Conservation (phyloP, 2,888 invertebrate genomes). For the Mallateleia sp. region DNA sequence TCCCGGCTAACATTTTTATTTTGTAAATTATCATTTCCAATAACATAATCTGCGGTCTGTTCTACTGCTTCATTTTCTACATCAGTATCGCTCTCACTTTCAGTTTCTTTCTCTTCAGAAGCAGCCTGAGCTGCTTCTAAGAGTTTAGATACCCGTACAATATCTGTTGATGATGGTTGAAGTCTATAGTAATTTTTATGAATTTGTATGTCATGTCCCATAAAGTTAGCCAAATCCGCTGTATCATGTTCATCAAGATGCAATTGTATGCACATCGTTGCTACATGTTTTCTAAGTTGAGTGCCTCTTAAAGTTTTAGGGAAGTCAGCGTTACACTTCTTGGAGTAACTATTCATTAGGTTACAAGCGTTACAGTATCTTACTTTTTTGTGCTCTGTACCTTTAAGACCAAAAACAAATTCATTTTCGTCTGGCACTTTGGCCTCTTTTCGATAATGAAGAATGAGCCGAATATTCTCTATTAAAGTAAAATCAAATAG, state of each 20-base stretch:
- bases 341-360: constrained; percentile 25
- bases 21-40: neutral
- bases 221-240: constrained; percentile 32
- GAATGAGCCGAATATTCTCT: constrained; percentile 4
- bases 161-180: constrained; percentile 13
- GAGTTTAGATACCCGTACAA: constrained; percentile 12
- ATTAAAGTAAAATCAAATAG: neutral
- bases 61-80: constrained; percentile 2
- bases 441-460: constrained; percentile 29
- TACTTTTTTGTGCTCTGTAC: neutral
- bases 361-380: constrained; percentile 9
- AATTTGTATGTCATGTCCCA: constrained; percentile 48
- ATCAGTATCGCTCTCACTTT: neutral
- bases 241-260: constrained; percentile 27
- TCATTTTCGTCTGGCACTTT: constrained; percentile 29
- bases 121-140: constrained; percentile 19
- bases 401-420: constrained; percentile 38
- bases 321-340: constrained; percentile 3
- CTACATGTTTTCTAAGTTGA: constrained; percentile 50
- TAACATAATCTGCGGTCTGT: neutral
- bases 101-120: neutral
- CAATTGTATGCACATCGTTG: constrained; percentile 27
- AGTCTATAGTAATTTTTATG: constrained; percentile 50
- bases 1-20: neutral
- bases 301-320: constrained; percentile 37